Base-by-base conservation (phyloP, 2,888 invertebrate species). In the Osedax fenrisi region DNA sequence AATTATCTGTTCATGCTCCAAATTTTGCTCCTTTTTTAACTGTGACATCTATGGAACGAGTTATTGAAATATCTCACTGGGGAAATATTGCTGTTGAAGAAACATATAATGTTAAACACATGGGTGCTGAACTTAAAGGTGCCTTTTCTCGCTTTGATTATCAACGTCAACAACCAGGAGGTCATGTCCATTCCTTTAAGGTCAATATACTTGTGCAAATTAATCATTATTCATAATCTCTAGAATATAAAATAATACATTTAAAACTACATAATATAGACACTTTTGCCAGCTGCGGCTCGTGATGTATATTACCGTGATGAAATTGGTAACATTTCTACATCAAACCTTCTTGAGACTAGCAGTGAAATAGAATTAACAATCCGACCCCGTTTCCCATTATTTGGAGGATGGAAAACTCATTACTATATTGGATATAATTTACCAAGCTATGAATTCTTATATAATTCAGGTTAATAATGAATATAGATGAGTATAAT, bases 341-440 rank as follows among this genome's bases (percentile, higher is more conserved):
- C 98, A 10, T 95, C 95, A 0, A 91, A 92, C 84, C 90, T 97
- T 87, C 89, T 90, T 78, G 86, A 91, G 25, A 88, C 91, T 79
- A 91, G 92, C 79, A 94, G 97, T 82, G 90, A 92, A 59, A 94
- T 97, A 3, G 96, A 98, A 82, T 86, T 98, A 2, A 96, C 96
- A 81, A 87, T 98, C n/a, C 88, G 94, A 71, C 98, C 97, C 3
- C 88, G 98, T 80, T 98, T 96, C 85, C 98, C 98, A 2, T 87
- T 98, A 2, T 98, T 97, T 85, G 98, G 98, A 74, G 98, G 98
- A 17, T 99, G 98, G 98, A 92, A 92, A 84, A 96, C 95, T 5
- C 92, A 93, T 80, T 99, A 99, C 85, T 91, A 90, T 62, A 87
- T 98, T 68, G 98, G 98, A 2, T 95, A 96, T 87, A 96, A 94